Evolutionary conservation across 2,797 vertebrate genomes (phyloP).

Genomic region (Bradypodion pumilum): DNA sequence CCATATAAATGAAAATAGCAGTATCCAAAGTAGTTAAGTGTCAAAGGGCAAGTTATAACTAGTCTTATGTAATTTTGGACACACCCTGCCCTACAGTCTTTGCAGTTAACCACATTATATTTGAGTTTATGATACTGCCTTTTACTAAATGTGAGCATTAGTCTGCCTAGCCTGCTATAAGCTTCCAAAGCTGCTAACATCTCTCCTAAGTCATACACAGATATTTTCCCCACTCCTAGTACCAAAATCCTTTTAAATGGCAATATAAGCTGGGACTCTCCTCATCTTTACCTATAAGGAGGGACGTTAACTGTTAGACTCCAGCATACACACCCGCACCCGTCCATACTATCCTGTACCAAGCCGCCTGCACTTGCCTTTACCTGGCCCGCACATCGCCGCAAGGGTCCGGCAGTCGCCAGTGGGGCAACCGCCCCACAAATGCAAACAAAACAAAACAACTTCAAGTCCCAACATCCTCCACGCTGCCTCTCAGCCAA

Average conservation of each 20-base stretch:
- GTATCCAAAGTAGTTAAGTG: constrained; percentile 5
- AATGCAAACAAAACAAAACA: too few relatives aligned
- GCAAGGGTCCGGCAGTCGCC: too few relatives aligned
- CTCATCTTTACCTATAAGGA: too few relatives aligned
- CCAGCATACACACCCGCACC: too few relatives aligned
- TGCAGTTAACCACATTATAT: constrained; percentile 1
- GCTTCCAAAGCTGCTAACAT: background rate
- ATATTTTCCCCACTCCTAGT: background rate
- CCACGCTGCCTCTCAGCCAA: too few relatives aligned
- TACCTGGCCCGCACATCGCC: too few relatives aligned
- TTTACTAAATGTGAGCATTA: background rate
- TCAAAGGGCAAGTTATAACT: constrained; percentile 4
- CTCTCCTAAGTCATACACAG: background rate
- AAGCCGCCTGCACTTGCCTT: too few relatives aligned
- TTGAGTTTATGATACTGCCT: background rate
- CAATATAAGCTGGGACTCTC: background rate
- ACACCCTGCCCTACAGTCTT: background rate
- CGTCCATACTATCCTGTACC: too few relatives aligned
- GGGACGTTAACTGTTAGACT: too few relatives aligned
- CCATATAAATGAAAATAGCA: background rate
- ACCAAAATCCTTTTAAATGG: background rate
- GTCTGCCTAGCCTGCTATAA: background rate
- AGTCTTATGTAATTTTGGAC: background rate
- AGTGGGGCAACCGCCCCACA: too few relatives aligned
- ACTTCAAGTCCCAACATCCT: too few relatives aligned